Evolutionary conservation across 2,113 vertebrate genomes (phyloP), one percentile per base, ranked within the genome.

Genomic region (Myotis davidii): DNA sequence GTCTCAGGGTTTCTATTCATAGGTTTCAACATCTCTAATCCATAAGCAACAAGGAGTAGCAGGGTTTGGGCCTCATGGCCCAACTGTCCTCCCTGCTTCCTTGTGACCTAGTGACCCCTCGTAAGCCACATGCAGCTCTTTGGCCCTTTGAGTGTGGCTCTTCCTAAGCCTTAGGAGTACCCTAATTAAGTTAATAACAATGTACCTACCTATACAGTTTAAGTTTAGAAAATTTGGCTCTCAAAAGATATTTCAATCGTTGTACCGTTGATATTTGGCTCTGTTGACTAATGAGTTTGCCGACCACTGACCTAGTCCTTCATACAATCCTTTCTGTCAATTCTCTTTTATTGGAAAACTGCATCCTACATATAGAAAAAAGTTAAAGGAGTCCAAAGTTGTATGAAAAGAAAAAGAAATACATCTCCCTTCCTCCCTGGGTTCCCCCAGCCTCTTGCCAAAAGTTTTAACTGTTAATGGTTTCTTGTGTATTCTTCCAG

Each of bases 21-120:
- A 70, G 25, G 2, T 73, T 82, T 92, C 59, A 85, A 92, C 82
- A 96, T 95, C 96, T 97, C 91, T 64, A 79, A 92, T 32, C 50
- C 85, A 92, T 77, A 92, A 92, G 54, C 88, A 92, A 84, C 54
- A 74, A 83, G 65, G 50, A 85, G 27, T 32, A 83, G 82, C 64
- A 20, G 73, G 78, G 50, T 78, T 87, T 56, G 9, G 48, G 42
- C 70, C 21, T 82, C 23, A 21, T 23, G 37, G 74, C 70, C 65
- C 37, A 69, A 42, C 2, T 48, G 56, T 54, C 52, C 93, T 84
- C 52, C 14, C 77, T 50, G 65, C 27, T 96, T 76, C 39, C 85
- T 78, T 65, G 45, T 77, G 89, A 76, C 42, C 42, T 52, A 67
- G 48, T 74, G 42, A 42, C 42, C 42, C 42, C 42, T 42, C 42